These are phyloP conservation scores for Mirza zaza DNA, from an alignment of 2,113 vertebrate genomes.

Conservation along the genomic window DNA sequence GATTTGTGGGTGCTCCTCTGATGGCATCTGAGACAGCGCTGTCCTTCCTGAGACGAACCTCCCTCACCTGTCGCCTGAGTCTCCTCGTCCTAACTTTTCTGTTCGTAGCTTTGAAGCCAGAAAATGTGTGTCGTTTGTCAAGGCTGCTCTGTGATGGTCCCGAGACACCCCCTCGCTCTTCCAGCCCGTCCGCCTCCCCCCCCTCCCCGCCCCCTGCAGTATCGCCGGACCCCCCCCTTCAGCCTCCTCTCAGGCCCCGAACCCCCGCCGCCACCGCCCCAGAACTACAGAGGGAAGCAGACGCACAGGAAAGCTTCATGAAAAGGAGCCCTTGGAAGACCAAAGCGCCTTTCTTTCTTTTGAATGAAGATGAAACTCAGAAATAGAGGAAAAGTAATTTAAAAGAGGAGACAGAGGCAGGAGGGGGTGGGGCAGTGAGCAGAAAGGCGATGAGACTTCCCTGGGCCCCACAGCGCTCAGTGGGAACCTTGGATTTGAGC, in stretches of 20 bases:
- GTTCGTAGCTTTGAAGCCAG: background rate
- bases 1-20: background rate
- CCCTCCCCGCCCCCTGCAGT: rapidly evolving
- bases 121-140: background rate
- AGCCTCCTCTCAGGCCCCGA: background rate
- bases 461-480: background rate
- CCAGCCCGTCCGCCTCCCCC: background rate
- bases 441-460: background rate
- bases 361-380: slow-evolving; percentile 62
- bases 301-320: background rate
- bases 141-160: background rate
- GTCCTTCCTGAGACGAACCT: background rate
- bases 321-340: slow-evolving; percentile 57
- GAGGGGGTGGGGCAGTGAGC: background rate
- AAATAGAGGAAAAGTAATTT: slow-evolving; percentile 4
- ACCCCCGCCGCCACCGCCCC: background rate
- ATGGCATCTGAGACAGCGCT: background rate
- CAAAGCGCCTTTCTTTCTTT: slow-evolving; percentile 69
- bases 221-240: background rate
- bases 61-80: background rate
- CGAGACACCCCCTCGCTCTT: background rate
- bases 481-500: background rate
- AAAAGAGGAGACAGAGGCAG: slow-evolving; percentile 9
- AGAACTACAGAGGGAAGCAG: slow-evolving; percentile 42
- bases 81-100: background rate